Evolutionary conservation across 2,888 invertebrate species (phyloP), one percentile per base, ranked within the genome.

Genomic region (Furcula furcula): DNA sequence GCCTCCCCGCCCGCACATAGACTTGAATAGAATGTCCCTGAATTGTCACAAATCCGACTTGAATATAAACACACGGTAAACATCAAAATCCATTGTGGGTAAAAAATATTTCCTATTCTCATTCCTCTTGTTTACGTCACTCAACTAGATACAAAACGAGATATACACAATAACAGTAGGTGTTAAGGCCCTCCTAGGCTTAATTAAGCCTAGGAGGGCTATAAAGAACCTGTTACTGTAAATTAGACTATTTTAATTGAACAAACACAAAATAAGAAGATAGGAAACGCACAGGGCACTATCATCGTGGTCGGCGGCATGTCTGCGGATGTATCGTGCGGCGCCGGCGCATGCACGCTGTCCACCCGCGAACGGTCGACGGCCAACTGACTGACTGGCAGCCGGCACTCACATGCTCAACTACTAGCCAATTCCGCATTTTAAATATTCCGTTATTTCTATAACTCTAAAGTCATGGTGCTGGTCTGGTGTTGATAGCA

Each of bases 281-380:
- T 51, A 54, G 43, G 45, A 65, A 66, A 88, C 88, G 82, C 77
- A 87, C 87, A 88, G 71, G 83, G 86, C 73, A 88, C 87, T 70
- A 88, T 80, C 83, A 86, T 87, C 58, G 88, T 83, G 49, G 87
- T 87, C 56, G 88, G 88, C 74, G 88, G 88, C 88, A 88, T 88
- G 77, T 65, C 75, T 79, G 73, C 75, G 71, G 68, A 62, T 55
- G 61, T 62, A 56, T 57, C 62, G 72, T 67, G 72, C 67, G 65
- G 65, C 63, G 58, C 55, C 55, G 65, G 68, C 65, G 63, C 60
- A 55, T 55, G 74, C 81, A 76, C 84, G 79, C 78, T 77, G 70
- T 76, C 78, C 75, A 69, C 80, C 68, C 80, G 65, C 74, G 78
- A 70, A 69, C 86, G 84, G 77, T 79, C 80, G 80, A 69, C 83